A percentile compares a stretch with the other conserved stretches of the same genome.
Conservation (phyloP, 2,113 vertebrate species). For the Oryzias celebensis region DNA sequence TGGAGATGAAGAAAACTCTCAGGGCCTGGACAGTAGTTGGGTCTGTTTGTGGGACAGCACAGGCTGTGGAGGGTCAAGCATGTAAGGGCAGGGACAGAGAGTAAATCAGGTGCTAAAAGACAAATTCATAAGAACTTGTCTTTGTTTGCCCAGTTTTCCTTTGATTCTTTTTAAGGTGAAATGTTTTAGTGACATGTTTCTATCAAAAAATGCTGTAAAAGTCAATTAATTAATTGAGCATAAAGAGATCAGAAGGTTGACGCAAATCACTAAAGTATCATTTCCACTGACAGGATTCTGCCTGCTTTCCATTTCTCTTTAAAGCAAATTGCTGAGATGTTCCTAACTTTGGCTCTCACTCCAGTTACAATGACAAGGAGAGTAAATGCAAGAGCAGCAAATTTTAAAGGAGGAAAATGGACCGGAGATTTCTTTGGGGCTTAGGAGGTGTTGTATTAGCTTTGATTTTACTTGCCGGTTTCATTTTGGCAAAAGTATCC, state of each 20-base stretch:
- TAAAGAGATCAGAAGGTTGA: too few species aligned
- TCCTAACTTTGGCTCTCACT: too few species aligned
- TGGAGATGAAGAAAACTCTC: slow-evolving; percentile 44
- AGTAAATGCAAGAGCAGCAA: background rate
- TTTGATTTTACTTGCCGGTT: background rate
- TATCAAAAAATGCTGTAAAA: too few species aligned
- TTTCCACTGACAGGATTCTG: too few species aligned
- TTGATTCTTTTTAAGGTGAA: too few species aligned
- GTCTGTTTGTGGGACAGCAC: slow-evolving; percentile 31
- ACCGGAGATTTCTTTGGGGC: slow-evolving; percentile 10
- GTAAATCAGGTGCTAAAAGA: background rate
- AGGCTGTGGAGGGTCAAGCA: slow-evolving; percentile 18
- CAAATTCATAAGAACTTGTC: background rate
- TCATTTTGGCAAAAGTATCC: slow-evolving; percentile 14
- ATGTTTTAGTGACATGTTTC: too few species aligned
- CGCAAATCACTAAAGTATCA: too few species aligned
- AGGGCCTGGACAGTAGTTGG: slow-evolving; percentile 54
- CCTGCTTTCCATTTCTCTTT: too few species aligned
- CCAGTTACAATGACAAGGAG: background rate
- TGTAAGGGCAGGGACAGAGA: slow-evolving; percentile 19
- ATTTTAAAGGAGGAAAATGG: background rate
- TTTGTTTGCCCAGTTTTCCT: too few species aligned
- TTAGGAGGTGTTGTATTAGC: background rate
- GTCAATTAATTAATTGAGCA: too few species aligned
- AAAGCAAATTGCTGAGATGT: too few species aligned